phyloP scores from a whole-genome alignment of 2,797 vertebrate species.

The Lacerta agilis region DNA sequence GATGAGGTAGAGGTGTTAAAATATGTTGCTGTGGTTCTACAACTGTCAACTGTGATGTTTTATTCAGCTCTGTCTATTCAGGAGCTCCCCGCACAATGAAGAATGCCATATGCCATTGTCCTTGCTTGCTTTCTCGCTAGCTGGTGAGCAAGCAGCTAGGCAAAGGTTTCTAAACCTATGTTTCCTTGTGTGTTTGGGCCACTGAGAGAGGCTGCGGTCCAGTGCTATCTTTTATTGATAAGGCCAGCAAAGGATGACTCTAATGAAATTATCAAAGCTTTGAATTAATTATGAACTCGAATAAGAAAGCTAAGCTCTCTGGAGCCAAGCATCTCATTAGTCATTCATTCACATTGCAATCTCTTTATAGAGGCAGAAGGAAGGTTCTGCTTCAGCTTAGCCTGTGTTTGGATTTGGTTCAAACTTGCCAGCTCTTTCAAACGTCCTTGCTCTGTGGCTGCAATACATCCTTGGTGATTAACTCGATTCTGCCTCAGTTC shows the following conservation, averaged over 20 bases:
- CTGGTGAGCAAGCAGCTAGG: slow-evolving; percentile 69
- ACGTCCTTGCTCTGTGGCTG: slow-evolving; percentile 56
- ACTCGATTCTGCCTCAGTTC: slow-evolving; percentile 66
- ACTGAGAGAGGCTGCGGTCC: slow-evolving; percentile 83
- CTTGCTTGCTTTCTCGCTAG: slow-evolving; percentile 56
- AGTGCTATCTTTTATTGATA: slow-evolving; percentile 97
- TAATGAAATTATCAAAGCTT: slow-evolving; percentile 99
- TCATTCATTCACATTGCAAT: slow-evolving; percentile 92
- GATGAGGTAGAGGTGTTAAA: slow-evolving; percentile 79
- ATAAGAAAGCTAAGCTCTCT: slow-evolving; percentile 94
- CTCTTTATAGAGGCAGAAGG: slow-evolving; percentile 86
- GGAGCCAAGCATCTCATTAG: slow-evolving; percentile 93
- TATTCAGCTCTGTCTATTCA: slow-evolving; percentile 82
- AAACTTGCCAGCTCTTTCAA: slow-evolving; percentile 77
- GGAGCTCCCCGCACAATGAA: slow-evolving; percentile 75
- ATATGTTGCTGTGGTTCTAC: slow-evolving; percentile 71
- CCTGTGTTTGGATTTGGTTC: slow-evolving; percentile 87
- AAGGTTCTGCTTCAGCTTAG: slow-evolving; percentile 82
- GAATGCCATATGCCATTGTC: slow-evolving; percentile 86
- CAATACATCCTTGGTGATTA: slow-evolving; percentile 75
- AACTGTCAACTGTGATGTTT: slow-evolving; percentile 82
- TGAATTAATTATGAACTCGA: slow-evolving; percentile 99
- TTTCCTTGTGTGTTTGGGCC: slow-evolving; percentile 70
- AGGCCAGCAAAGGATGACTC: slow-evolving; percentile 85
- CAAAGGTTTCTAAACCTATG: slow-evolving; percentile 69